These are phyloP conservation scores for Micromesistius poutassou DNA, from an alignment of 2,797 vertebrate species.

Conservation along the genomic window DNA sequence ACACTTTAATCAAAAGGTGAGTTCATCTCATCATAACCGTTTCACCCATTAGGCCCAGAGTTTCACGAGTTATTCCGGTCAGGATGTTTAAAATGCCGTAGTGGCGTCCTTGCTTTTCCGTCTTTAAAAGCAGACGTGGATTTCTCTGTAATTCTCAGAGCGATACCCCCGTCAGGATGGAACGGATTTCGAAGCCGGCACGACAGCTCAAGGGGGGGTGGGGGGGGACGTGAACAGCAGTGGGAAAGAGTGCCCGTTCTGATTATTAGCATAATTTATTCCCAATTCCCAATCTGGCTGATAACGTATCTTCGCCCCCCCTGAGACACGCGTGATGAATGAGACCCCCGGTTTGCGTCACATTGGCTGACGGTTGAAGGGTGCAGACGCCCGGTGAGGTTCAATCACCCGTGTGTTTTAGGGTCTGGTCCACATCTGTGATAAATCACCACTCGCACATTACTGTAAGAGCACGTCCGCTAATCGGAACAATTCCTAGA, in stretches of 20 bases:
- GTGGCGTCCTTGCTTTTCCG: neutral
- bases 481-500: neutral
- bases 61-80: neutral
- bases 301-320: neutral
- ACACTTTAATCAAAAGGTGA: too few species aligned
- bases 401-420: neutral
- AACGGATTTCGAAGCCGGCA: neutral
- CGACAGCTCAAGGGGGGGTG: neutral
- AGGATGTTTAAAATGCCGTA: neutral
- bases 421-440: neutral
- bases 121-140: neutral
- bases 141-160: neutral
- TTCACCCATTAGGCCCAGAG: neutral
- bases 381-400: neutral
- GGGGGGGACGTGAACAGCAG: neutral
- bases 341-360: neutral
- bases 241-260: neutral
- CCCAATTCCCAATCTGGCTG: neutral
- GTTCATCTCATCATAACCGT: too few species aligned
- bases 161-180: neutral
- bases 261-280: neutral
- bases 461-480: neutral
- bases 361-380: neutral
- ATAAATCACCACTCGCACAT: neutral
- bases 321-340: neutral